These are phyloP conservation scores for Calyptommatus sinebrachiatus DNA, from an alignment of 2,113 vertebrate genomes.

Conservation along the genomic window DNA sequence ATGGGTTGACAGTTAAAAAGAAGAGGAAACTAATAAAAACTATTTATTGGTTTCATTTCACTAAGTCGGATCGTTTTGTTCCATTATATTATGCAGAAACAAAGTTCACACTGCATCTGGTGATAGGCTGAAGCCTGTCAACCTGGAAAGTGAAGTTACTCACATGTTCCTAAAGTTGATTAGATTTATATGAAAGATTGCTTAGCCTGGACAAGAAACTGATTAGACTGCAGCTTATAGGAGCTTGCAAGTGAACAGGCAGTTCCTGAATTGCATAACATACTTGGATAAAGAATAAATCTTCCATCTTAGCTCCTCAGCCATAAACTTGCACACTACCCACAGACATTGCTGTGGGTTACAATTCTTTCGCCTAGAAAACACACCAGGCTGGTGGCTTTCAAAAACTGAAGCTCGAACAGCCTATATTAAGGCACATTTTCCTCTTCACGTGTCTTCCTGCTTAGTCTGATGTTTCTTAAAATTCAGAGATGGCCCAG, in stretches of 20 bases:
- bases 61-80: background rate
- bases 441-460: too few species aligned
- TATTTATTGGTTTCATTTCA: background rate
- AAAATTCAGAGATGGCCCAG: too few species aligned
- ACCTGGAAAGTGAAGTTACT: background rate
- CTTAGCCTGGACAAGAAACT: background rate
- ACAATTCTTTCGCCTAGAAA: background rate
- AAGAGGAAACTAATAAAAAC: background rate
- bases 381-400: background rate
- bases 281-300: background rate
- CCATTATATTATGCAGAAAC: background rate
- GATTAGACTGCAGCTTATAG: background rate
- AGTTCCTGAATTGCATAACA: background rate
- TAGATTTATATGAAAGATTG: accelerated
- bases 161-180: background rate
- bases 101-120: background rate
- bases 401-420: background rate
- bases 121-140: background rate
- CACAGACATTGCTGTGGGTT: background rate
- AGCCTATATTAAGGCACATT: too few species aligned
- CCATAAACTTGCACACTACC: background rate
- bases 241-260: background rate
- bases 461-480: too few species aligned
- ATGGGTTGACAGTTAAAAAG: background rate
- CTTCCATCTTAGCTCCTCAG: too few species aligned